phyloP scores from a whole-genome alignment of 2,888 invertebrate genomes.

The Autographa gamma region DNA sequence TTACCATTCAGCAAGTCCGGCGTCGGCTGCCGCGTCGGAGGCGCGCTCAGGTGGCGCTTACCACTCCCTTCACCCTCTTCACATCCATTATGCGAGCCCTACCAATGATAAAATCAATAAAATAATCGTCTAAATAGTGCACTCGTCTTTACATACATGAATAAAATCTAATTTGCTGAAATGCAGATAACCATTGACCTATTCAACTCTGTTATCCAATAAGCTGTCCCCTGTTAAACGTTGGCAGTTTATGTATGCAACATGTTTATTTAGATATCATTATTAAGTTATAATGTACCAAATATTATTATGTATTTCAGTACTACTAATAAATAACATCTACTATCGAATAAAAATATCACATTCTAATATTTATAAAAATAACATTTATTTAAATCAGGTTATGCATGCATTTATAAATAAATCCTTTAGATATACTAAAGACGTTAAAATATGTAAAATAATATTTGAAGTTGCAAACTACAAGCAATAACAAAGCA shows the following conservation, averaged over 20 bases:
- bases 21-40: constrained; percentile 83
- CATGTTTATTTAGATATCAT: background rate
- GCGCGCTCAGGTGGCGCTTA: constrained; percentile 83
- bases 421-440: background rate
- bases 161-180: constrained; percentile 46
- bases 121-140: constrained; percentile 31
- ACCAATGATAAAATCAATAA: constrained; percentile 48
- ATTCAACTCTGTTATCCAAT: constrained; percentile 33
- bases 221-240: constrained; percentile 29
- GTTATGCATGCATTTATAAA: constrained; percentile 6
- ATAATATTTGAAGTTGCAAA: background rate
- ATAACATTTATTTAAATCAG: background rate
- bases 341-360: background rate
- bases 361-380: background rate
- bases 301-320: background rate
- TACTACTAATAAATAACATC: background rate
- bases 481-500: constrained; percentile 1
- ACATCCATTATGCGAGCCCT: constrained; percentile 74
- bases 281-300: background rate
- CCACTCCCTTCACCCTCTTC: constrained; percentile 80
- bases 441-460: background rate
- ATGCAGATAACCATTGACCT: constrained; percentile 54
- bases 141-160: constrained; percentile 29
- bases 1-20: constrained; percentile 85
- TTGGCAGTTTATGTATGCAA: constrained; percentile 16